Evolutionary conservation across 92 coral and sea anemone species (phyloP), one percentile per base, ranked within the genome.

Genomic region (Siderastrea siderea): DNA sequence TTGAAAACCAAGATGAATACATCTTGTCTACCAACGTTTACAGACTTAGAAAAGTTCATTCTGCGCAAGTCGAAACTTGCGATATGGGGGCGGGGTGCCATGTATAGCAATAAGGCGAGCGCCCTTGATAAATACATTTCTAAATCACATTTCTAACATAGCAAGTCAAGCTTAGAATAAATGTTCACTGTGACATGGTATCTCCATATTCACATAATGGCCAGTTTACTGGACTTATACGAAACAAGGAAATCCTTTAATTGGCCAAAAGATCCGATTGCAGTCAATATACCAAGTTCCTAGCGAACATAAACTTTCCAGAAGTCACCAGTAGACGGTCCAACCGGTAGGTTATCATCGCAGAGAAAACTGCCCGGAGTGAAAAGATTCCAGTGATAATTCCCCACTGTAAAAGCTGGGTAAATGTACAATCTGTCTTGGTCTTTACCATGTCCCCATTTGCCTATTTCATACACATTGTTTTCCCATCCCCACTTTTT

Each of bases 251-350:
- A 60, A 5, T 60, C 65, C 15, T 17, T 55, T 55, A 55, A 60
- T 11, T 2, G 15, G 14, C 4, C 17, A 60, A 60, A 12, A 11
- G 1, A 60, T 7, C 4, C 65, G n/a, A 60, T 17, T 60, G 12
- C 19, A 13, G 15, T 7, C 3, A 60, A 60, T 11, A 4, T 60
- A 12, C 15, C 65, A 60, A 60, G 65, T 8, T 7, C 12, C 15
- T 60, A 60, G 65, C 65, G 19, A 60, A 60, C 65, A 60, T 60
- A 60, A 17, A 60, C 65, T 60, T 60, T 60, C 65, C 65, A 60
- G 65, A 60, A 60, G 15, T 60, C 65, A 13, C 65, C 65, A 60
- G 14, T 12, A 11, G 26, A 60, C 15, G 14, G 4, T 60, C 3
- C n/a, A 60, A 12, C 4, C 15, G 12, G 3, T 5, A 7, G 2